These are phyloP conservation scores for Keiferia lycopersicella DNA, from an alignment of 2,888 invertebrate species.

Conservation along the genomic window DNA sequence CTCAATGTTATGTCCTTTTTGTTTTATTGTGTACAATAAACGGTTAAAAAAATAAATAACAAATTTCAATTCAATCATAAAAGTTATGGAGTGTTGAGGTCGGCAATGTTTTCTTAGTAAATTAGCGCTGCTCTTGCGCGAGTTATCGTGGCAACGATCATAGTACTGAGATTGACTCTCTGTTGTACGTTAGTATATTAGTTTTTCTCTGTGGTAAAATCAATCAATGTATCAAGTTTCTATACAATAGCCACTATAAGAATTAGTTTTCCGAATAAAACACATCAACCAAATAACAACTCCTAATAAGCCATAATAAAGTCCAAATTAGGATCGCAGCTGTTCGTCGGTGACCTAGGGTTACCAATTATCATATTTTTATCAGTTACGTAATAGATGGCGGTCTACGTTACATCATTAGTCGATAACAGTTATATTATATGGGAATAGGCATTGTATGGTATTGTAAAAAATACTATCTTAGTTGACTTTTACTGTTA, in stretches of 20 bases:
- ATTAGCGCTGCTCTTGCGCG: too few species aligned
- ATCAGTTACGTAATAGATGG: slow-evolving; percentile 15
- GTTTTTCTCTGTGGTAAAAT: not conserved
- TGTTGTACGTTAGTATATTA: too few species aligned
- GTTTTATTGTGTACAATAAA: too few species aligned
- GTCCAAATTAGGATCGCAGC: slow-evolving; percentile 5
- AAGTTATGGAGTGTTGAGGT: too few species aligned
- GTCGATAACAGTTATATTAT: not conserved
- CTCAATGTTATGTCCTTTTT: too few species aligned
- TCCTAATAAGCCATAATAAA: not conserved
- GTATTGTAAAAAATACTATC: slow-evolving; percentile 15
- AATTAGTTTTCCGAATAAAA: not conserved
- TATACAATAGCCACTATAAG: not conserved
- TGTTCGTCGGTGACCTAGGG: not conserved
- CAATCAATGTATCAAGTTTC: not conserved
- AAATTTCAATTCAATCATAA: too few species aligned
- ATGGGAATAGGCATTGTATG: not conserved
- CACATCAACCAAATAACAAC: not conserved
- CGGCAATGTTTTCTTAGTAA: too few species aligned
- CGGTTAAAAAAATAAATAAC: too few species aligned
- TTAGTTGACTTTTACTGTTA: not conserved
- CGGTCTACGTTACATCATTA: slow-evolving; percentile 30
- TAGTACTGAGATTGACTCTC: too few species aligned
- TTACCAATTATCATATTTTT: slow-evolving; percentile 14
- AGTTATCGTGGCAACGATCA: too few species aligned